A percentile compares a stretch with the other conserved stretches of the same genome.
These are phyloP conservation scores for Micrasema longulum DNA, from an alignment of 1,140 invertebrate genomes.

Conservation along the genomic window DNA sequence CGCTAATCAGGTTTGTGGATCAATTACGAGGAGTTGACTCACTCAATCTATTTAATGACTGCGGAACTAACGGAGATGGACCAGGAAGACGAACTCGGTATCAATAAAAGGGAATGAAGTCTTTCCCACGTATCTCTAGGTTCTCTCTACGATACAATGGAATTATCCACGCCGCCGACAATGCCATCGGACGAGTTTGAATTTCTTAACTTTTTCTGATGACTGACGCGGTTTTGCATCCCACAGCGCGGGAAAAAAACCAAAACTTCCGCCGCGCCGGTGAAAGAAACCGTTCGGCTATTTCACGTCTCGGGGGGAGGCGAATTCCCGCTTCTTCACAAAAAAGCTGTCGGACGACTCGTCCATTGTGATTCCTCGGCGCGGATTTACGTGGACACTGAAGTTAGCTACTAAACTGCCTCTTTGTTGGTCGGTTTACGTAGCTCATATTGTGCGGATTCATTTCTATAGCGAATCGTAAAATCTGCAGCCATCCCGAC, in stretches of 20 bases:
- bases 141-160: constrained; percentile 44
- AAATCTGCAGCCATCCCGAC: too few species aligned
- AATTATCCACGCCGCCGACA: constrained; percentile 46
- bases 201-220: constrained; percentile 38
- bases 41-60: constrained; percentile 12
- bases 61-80: constrained; percentile 15
- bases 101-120: constrained; percentile 15
- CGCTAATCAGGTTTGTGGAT: constrained; percentile 6
- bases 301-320: constrained; percentile 25
- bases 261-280: constrained; percentile 1
- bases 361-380: not conserved
- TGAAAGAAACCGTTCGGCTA: constrained; percentile 11
- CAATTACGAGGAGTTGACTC: constrained; percentile 10
- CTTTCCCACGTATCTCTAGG: constrained; percentile 48
- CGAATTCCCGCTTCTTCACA: constrained; percentile 12
- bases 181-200: constrained; percentile 31
- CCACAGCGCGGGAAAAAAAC: constrained; percentile 33
- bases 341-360: constrained; percentile 2
- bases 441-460: too few species aligned
- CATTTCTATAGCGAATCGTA: too few species aligned
- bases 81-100: not conserved
- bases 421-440: too few species aligned
- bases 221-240: constrained; percentile 48
- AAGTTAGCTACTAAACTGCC: too few species aligned
- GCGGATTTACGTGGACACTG: too few species aligned